Base-by-base conservation (phyloP, 1,140 invertebrate genomes). In the Drosophila pectinifera region DNA sequence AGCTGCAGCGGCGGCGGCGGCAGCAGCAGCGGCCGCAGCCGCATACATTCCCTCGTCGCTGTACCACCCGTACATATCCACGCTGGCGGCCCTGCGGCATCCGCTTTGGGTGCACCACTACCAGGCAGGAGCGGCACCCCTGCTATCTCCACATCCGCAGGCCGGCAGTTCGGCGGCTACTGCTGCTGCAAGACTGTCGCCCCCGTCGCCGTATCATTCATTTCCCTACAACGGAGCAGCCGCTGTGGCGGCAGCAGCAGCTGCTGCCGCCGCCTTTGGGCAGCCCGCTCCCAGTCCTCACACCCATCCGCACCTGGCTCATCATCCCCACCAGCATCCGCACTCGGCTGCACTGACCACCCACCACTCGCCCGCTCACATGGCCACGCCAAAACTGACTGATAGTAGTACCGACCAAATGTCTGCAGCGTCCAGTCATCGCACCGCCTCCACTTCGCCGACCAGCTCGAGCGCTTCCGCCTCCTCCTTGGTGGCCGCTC, bases 31-130 rank as follows among this genome's bases (percentile, higher is more conserved):
- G 20, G 82, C 89, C 20, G 86, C 90, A 45, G 86, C 80, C 10
- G 78, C 81, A 28, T 92, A 92, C 89, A 92, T 92, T 88, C 91
- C 91, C 73, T 72, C 89, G 10, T 74, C 91, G 24, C 73, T 86
- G 14, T 88, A 90, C 51, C 78, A 92, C 81, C 93, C 93, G 4
- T 94, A 94, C 67, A 92, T 94, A 72, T 78, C 90, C 11, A 86
- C 91, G 20, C 55, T 92, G 38, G 83, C 89, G 43, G 91, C 91
- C 3, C 43, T 92, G 57, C 70, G 89, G 51, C 90, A 91, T 56
- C 93, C 94, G 26, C 61, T 94, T 57, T 94, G 93, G 93, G 92
- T 93, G 92, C 93, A 94, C 53, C 83, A 86, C 61, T 94, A 94
- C 74, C 93, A 92, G 46, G 92, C 93, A 49, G 93, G 93, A 55